A percentile compares a stretch with the other conserved stretches of the same genome.
phyloP scores from a whole-genome alignment of 2,797 vertebrate genomes.

The Poliocrania exsul region DNA sequence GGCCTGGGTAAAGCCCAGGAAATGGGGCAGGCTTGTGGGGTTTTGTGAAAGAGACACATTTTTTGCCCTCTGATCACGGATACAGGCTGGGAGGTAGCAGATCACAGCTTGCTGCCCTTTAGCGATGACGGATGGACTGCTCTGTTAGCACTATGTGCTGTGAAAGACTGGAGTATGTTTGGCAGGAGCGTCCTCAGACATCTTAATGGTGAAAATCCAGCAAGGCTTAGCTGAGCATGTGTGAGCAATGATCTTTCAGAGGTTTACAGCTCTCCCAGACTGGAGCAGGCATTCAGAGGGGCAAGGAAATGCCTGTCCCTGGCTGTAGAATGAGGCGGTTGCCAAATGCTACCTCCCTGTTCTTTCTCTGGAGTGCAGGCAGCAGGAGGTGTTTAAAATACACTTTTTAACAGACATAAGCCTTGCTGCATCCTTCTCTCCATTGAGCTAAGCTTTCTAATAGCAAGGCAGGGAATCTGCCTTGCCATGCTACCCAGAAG shows the following conservation, averaged over 20 bases:
- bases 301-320: neutral
- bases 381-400: neutral
- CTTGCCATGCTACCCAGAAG: neutral
- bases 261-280: neutral
- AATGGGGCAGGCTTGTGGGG: rapidly evolving
- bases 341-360: neutral
- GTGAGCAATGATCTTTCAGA: neutral
- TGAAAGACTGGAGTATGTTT: conserved; percentile 9
- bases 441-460: neutral
- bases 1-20: neutral
- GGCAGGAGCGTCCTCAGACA: neutral
- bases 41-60: neutral
- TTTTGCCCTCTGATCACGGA: neutral
- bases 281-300: neutral
- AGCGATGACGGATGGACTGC: neutral
- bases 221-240: neutral
- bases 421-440: neutral
- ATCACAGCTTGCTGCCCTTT: neutral
- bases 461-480: neutral
- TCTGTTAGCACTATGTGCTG: neutral
- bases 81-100: conserved; percentile 2
- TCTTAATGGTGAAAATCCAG: conserved; percentile 33
- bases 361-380: neutral
- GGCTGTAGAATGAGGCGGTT: neutral
- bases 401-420: neutral